Base-by-base conservation (phyloP, 1,140 invertebrate species). In the Microplitis demolitor region DNA sequence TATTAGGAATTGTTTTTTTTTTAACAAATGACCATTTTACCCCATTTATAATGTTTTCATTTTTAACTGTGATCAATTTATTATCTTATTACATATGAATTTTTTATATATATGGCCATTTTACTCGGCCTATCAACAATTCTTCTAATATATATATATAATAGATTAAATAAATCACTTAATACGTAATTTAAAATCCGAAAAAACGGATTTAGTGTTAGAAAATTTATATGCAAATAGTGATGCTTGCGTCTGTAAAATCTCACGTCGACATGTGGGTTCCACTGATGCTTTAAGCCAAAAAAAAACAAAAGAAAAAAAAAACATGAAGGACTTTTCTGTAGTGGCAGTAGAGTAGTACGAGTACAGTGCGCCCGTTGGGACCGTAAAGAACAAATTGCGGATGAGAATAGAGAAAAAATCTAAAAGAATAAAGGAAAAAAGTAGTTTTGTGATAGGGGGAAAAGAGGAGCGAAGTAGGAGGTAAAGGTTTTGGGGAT, bases 371-470 rank as follows among this genome's bases (percentile, higher is more conserved):
- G 14, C 60, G 34, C 60, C 60, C 60, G 60, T 62, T 5, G 60
- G 60, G 60, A 62, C 34, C 33, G 33, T 62, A 62, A 62, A 62
- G 60, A 35, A 62, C 8, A 62, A 62, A 4, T 58, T 58, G 56
- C 24, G 56, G 56, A 58, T 58, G 56, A 58, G 56, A 45, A 45
- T 11, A 45, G 39, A 45, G 39, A 45, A 45, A 45, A 45, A 45
- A 45, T 45, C 6, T 45, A 45, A 45, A 45, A 45, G 39, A 45
- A 45, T 45, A 45, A 11, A 5, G 11, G 11, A 45, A 45, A 45
- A 45, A 45, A 45, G 11, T 9, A 8, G 6, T 45, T 45, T 11
- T 9, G 39, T 45, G 39, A 45, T 45, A 8, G 6, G 39, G 39
- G 39, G 39, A 45, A 45, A 45, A 8, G 5, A 45, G 5, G 39